Evolutionary conservation across 2,113 vertebrate species (phyloP).

Genomic region (Alces alces): DNA sequence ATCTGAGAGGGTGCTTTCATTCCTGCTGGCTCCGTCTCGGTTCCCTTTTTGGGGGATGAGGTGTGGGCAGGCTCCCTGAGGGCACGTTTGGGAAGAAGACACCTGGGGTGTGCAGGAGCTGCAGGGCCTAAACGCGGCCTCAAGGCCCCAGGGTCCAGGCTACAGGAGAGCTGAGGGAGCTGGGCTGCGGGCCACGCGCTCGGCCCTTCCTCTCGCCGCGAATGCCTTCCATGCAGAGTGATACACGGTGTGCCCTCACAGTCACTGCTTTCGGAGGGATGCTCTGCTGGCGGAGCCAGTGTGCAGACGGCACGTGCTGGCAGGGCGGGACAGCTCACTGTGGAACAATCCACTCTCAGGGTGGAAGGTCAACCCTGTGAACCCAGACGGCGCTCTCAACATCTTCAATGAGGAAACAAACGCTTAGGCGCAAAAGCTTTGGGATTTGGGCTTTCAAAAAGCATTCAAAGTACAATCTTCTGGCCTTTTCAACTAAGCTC

Average conservation of each 20-base stretch:
- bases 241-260: neutral
- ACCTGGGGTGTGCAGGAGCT: neutral
- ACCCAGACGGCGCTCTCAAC: neutral
- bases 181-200: neutral
- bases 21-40: neutral
- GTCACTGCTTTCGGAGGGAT: neutral
- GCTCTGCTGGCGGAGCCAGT: neutral
- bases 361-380: conserved; percentile 47
- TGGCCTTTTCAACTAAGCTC: neutral
- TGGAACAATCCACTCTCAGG: conserved; percentile 32
- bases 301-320: neutral
- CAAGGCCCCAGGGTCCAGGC: neutral
- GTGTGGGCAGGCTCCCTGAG: neutral
- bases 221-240: neutral
- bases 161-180: neutral
- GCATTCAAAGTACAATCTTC: neutral
- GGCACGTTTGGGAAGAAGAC: neutral
- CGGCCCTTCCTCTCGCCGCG: neutral
- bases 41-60: neutral
- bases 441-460: conserved; percentile 1
- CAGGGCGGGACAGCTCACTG: conserved; percentile 46
- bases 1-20: neutral
- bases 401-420: conserved; percentile 9
- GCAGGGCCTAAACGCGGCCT: neutral
- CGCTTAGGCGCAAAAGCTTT: neutral